A percentile compares a stretch with the other conserved stretches of the same genome.
These are phyloP conservation scores for Pollenia labialis DNA, from an alignment of 2,888 invertebrate genomes.

Conservation along the genomic window DNA sequence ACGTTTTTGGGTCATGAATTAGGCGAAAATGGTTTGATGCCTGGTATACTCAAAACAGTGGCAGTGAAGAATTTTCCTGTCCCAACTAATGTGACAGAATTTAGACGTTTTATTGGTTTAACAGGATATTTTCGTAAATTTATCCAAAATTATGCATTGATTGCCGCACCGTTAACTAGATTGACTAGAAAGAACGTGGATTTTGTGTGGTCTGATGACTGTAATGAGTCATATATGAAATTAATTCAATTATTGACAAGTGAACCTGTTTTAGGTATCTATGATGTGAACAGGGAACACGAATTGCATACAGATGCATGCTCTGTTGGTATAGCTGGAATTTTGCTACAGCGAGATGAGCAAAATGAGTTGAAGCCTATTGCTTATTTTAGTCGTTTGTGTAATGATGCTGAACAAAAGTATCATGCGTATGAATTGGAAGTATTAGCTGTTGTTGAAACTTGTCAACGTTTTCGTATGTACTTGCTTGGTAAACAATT, in stretches of 20 bases:
- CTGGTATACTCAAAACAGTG: constrained; percentile 55
- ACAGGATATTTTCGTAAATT: constrained; percentile 77
- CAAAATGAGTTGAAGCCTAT: constrained; percentile 13
- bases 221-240: constrained; percentile 47
- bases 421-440: constrained; percentile 65
- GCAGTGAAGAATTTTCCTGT: constrained; percentile 74
- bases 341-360: constrained; percentile 55
- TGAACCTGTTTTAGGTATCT: constrained; percentile 65
- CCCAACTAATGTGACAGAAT: constrained; percentile 69
- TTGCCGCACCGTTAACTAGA: background rate
- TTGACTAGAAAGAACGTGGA: background rate
- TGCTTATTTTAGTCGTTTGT: constrained; percentile 61
- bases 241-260: constrained; percentile 74
- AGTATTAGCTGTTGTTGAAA: constrained; percentile 57
- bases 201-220: background rate
- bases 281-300: constrained; percentile 50
- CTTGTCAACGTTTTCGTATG: constrained; percentile 67
- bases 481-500: constrained; percentile 67
- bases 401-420: constrained; percentile 53
- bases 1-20: constrained; percentile 28
- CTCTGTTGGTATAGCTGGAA: constrained; percentile 57
- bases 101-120: constrained; percentile 75
- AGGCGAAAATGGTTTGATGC: constrained; percentile 72
- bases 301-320: constrained; percentile 67
- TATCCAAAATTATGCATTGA: background rate